Evolutionary conservation across 2,113 vertebrate genomes (phyloP).

Genomic region (Motacilla tschutschensis): DNA sequence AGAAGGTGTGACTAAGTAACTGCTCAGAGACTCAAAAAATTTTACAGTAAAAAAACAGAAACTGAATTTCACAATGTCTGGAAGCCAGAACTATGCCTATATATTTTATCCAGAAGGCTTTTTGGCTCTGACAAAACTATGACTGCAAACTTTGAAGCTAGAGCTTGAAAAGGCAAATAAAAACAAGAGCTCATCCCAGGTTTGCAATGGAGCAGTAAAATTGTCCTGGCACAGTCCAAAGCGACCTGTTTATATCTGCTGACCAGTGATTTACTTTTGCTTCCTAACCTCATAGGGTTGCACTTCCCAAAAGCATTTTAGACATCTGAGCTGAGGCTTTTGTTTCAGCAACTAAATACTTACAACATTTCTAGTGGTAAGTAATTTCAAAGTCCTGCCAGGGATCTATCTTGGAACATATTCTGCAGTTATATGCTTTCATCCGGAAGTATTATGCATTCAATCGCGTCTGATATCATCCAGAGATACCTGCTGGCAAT

Average conservation of each 20-base stretch:
- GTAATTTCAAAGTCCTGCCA: conserved; percentile 54
- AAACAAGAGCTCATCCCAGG: background rate
- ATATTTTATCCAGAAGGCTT: background rate
- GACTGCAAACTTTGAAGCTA: background rate
- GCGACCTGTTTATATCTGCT: background rate
- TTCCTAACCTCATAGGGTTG: conserved; percentile 46
- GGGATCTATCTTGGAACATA: conserved; percentile 56
- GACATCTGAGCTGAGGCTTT: conserved; percentile 46
- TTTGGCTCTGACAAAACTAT: background rate
- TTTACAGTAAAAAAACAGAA: background rate
- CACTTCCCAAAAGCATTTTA: conserved; percentile 46
- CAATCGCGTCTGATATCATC: conserved; percentile 22
- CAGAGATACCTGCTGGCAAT: conserved; percentile 34
- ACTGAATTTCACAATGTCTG: background rate
- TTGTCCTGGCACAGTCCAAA: background rate
- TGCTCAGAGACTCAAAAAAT: background rate
- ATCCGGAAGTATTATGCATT: conserved; percentile 57
- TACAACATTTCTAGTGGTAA: conserved; percentile 15
- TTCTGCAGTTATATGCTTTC: conserved; percentile 39
- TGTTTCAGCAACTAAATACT: conserved; percentile 53
- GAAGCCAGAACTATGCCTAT: background rate
- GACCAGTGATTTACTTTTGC: conserved; percentile 48
- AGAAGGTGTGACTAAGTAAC: background rate
- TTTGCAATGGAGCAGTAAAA: background rate
- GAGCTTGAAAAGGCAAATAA: background rate